A percentile compares a stretch with the other conserved stretches of the same genome.
Evolutionary conservation across 2,113 vertebrate genomes (phyloP).

Genomic region (Hydropotes inermis): DNA sequence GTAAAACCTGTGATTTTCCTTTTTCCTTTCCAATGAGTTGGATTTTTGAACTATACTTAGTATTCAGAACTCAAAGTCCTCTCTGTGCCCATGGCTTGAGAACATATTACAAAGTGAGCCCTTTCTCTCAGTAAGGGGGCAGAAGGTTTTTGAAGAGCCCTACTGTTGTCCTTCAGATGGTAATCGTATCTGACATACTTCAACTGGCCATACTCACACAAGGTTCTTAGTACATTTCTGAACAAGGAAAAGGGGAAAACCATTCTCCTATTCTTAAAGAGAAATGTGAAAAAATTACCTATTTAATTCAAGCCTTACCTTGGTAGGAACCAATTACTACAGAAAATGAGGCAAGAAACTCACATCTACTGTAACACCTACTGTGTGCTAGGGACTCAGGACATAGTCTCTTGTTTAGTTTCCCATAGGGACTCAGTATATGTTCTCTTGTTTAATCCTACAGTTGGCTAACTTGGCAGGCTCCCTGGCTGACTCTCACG

Average conservation of each 20-base stretch:
- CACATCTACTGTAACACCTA: background rate
- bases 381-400: background rate
- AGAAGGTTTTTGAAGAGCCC: conserved; percentile 56
- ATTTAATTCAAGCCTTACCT: conserved; percentile 28
- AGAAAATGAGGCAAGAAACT: background rate
- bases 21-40: conserved; percentile 74
- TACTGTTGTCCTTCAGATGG: conserved; percentile 39
- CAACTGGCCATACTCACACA: conserved; percentile 45
- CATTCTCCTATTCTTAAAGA: conserved; percentile 38
- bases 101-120: conserved; percentile 52
- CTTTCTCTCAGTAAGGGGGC: conserved; percentile 66
- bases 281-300: background rate
- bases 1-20: conserved; percentile 76
- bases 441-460: background rate
- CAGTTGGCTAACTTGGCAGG: background rate
- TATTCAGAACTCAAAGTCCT: conserved; percentile 72
- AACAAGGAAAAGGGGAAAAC: conserved; percentile 55
- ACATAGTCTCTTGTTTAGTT: background rate
- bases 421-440: background rate
- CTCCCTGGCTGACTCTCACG: background rate
- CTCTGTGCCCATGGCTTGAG: conserved; percentile 56
- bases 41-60: conserved; percentile 77
- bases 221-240: conserved; percentile 42
- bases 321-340: background rate
- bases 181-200: conserved; percentile 28